These are phyloP conservation scores for Crossaster papposus DNA, from an alignment of 53 echinoderm and acorn worm species.

Conservation along the genomic window DNA sequence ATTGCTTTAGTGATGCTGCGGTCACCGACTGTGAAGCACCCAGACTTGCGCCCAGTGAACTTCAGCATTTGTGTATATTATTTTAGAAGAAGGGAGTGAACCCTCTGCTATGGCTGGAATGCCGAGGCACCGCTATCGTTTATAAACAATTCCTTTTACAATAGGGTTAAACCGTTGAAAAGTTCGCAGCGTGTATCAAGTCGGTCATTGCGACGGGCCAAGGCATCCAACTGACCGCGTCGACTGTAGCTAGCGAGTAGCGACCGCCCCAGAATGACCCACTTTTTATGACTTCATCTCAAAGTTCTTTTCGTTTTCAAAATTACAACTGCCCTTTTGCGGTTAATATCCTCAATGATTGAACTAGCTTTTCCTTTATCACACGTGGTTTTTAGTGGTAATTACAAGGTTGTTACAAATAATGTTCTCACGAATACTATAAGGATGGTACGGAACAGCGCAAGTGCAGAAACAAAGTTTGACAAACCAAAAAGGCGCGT, in stretches of 20 bases:
- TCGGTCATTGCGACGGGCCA: slow-evolving; percentile 43
- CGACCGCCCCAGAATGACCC: slow-evolving; percentile 12
- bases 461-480: slow-evolving; percentile 42
- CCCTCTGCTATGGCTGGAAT: slow-evolving; percentile 35
- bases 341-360: neutral
- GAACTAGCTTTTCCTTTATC: neutral
- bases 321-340: neutral
- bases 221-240: slow-evolving; percentile 41
- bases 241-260: too few species aligned
- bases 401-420: neutral
- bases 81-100: neutral
- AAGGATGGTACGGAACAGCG: neutral
- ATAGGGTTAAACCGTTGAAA: slow-evolving; percentile 59
- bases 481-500: slow-evolving; percentile 22
- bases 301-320: neutral
- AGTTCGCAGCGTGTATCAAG: neutral
- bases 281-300: neutral
- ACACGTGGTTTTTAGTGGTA: neutral
- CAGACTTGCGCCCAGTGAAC: neutral
- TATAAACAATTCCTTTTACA: slow-evolving; percentile 50
- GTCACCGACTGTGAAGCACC: neutral
- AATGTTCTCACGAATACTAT: too few species aligned
- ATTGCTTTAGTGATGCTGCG: too few species aligned
- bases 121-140: slow-evolving; percentile 35
- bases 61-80: slow-evolving; percentile 44